phyloP scores from a whole-genome alignment of 2,113 vertebrate genomes.

The Heptranchias perlo region DNA sequence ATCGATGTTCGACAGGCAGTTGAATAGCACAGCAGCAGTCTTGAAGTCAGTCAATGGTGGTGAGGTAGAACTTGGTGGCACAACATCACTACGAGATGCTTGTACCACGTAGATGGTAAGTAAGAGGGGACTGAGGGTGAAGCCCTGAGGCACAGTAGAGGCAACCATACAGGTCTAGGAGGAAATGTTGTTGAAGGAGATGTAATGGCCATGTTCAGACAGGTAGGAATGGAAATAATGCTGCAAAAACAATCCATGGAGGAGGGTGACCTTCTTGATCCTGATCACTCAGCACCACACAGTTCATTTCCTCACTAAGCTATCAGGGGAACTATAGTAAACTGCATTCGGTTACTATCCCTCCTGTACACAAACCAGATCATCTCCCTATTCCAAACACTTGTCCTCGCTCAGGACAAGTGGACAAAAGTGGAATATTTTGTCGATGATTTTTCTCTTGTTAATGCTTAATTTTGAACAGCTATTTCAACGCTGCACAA shows the following conservation, averaged over 20 bases:
- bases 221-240: not conserved
- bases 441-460: not conserved
- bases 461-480: not conserved
- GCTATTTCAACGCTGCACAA: not conserved
- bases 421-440: not conserved
- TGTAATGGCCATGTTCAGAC: not conserved
- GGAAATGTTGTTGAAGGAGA: not conserved
- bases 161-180: not conserved
- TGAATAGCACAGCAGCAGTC: not conserved
- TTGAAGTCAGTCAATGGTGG: not conserved
- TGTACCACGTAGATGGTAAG: not conserved
- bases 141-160: not conserved
- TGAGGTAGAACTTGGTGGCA: not conserved
- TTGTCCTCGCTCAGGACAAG: not conserved
- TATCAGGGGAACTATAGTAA: not conserved
- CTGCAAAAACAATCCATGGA: not conserved
- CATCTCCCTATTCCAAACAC: not conserved
- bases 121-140: too few species aligned
- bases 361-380: not conserved
- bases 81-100: not conserved
- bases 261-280: not conserved
- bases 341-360: not conserved
- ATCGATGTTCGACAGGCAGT: not conserved
- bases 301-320: not conserved
- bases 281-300: not conserved